Percentiles rank a stretch among this genome's conserved stretches.
Conservation (phyloP, 2,888 invertebrate genomes). For the Entomobrya multifasciata region DNA sequence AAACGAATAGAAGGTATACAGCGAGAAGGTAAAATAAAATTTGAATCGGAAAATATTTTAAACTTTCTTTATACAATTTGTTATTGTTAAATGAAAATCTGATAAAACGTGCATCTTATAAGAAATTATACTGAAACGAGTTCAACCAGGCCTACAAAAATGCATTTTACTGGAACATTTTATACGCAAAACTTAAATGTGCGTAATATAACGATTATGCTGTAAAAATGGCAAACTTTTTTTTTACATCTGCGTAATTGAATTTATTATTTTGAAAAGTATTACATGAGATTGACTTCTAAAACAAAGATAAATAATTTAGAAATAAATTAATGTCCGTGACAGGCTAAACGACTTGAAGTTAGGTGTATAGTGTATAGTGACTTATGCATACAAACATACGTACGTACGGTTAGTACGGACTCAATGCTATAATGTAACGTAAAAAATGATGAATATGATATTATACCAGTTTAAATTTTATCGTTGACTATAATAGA, state of each 20-base stretch:
- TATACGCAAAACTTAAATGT: not conserved
- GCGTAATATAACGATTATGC: not conserved
- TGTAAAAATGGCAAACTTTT: not conserved
- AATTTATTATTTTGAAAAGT: slow-evolving; percentile 22
- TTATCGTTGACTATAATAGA: not conserved
- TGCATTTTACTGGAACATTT: slow-evolving; percentile 31
- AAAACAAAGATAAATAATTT: not conserved
- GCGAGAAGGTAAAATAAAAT: not conserved
- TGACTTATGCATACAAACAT: not conserved
- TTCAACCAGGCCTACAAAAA: slow-evolving; percentile 56
- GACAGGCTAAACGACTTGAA: not conserved
- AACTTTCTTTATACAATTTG: slow-evolving; percentile 22
- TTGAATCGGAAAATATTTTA: slow-evolving; percentile 19
- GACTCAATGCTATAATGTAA: too few relatives aligned
- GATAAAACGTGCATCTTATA: slow-evolving; percentile 27
- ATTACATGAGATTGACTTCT: slow-evolving; percentile 48
- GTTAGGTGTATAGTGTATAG: not conserved
- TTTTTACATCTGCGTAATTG: slow-evolving; percentile 11
- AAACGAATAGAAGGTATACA: slow-evolving; percentile 1
- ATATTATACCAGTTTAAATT: too few relatives aligned
- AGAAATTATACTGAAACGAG: slow-evolving; percentile 44
- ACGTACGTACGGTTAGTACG: not conserved
- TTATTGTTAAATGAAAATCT: too few relatives aligned
- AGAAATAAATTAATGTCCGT: not conserved
- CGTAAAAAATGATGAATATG: too few relatives aligned